Conservation (phyloP, 2,888 invertebrate genomes). For the Ligdia adustata region DNA sequence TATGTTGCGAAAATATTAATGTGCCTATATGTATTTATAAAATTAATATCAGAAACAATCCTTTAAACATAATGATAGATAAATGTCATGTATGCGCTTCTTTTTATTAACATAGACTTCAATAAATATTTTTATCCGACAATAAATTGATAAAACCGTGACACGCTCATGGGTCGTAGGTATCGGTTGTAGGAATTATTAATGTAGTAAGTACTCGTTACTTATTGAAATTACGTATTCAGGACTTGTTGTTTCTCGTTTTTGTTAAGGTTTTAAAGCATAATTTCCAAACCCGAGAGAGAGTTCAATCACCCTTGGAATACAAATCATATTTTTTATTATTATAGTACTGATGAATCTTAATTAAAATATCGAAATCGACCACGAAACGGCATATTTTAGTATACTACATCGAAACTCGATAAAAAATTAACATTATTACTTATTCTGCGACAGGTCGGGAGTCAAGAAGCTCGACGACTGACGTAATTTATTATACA, state of each 20-base stretch:
- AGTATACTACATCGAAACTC: slow-evolving; percentile 37
- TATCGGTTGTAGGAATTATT: slow-evolving; percentile 26
- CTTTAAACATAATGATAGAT: too few relatives aligned
- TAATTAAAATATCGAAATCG: slow-evolving; percentile 36
- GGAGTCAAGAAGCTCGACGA: slow-evolving; percentile 25
- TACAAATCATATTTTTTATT: slow-evolving; percentile 37
- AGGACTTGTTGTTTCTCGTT: slow-evolving; percentile 44
- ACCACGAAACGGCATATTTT: slow-evolving; percentile 20
- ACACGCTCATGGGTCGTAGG: slow-evolving; percentile 7
- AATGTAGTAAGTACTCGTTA: slow-evolving; percentile 17
- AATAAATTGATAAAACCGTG: too few relatives aligned
- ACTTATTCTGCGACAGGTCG: slow-evolving; percentile 28
- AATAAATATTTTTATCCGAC: too few relatives aligned
- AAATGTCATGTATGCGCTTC: too few relatives aligned
- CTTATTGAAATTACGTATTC: slow-evolving; percentile 62
- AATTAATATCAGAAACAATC: too few relatives aligned
- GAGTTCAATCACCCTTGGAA: slow-evolving; percentile 34
- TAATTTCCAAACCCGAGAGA: slow-evolving; percentile 50
- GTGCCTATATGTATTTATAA: too few relatives aligned
- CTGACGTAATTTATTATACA: slow-evolving; percentile 49
- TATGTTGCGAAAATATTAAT: too few relatives aligned
- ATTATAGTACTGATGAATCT: slow-evolving; percentile 34
- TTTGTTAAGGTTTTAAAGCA: slow-evolving; percentile 46
- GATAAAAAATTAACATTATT: slow-evolving; percentile 30
- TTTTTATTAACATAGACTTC: too few relatives aligned